Conservation (phyloP, 2,888 invertebrate genomes). For the Stenodera caucasica region DNA sequence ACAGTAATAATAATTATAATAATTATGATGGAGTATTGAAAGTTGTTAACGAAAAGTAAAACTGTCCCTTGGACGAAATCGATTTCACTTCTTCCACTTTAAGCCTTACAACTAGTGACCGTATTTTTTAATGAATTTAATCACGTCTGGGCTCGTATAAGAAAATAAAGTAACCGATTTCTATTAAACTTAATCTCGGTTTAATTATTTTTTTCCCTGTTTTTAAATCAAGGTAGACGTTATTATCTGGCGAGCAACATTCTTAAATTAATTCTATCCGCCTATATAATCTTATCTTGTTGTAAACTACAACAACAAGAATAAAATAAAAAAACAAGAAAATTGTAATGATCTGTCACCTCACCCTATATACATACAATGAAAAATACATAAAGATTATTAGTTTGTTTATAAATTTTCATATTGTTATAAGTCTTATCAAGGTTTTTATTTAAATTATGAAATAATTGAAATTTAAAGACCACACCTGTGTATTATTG, state of each 20-base stretch:
- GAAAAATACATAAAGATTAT: background rate
- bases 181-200: too few species aligned
- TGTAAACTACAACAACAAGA: background rate
- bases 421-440: too few species aligned
- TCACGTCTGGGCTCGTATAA: background rate
- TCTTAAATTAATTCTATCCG: background rate
- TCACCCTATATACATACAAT: background rate
- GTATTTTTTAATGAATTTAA: background rate
- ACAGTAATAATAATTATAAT: too few species aligned
- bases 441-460: background rate
- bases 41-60: background rate
- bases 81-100: background rate
- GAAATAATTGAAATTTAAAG: background rate
- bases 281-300: background rate
- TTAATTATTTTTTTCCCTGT: too few species aligned
- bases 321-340: background rate
- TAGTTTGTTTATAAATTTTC: too few species aligned
- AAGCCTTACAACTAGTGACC: background rate
- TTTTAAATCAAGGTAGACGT: background rate
- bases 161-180: background rate
- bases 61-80: background rate
- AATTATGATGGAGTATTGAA: background rate
- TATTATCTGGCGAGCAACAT: background rate
- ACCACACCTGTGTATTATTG: too few species aligned
- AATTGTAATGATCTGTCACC: background rate